phyloP scores from a whole-genome alignment of 2,888 invertebrate species.

The Unio pictorum region DNA sequence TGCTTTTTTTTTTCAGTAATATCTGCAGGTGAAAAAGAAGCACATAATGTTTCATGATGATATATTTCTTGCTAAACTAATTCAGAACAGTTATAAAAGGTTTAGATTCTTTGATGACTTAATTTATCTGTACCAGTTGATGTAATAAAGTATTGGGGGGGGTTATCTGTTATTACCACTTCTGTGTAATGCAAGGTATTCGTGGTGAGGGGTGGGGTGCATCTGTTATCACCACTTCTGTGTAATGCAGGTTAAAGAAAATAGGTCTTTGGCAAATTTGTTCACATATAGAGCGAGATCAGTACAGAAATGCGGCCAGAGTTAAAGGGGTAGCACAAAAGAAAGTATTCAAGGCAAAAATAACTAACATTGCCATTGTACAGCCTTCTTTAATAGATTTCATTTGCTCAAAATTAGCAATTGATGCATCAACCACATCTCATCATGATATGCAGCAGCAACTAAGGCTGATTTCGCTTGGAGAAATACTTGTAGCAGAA shows the following conservation, averaged over 20 bases:
- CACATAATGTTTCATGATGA: too few species aligned
- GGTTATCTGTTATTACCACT: too few species aligned
- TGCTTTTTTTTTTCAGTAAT: too few species aligned
- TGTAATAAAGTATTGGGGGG: too few species aligned
- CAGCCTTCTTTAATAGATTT: constrained; percentile 16
- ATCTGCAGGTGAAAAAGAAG: too few species aligned
- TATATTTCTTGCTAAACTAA: too few species aligned
- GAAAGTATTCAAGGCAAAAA: constrained; percentile 11
- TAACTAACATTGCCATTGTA: constrained; percentile 13
- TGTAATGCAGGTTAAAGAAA: constrained; percentile 8
- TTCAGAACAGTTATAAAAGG: too few species aligned
- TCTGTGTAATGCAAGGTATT: too few species aligned
- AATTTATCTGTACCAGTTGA: too few species aligned
- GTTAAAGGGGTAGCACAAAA: constrained; percentile 20
- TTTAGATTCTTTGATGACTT: too few species aligned
- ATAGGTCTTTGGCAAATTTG: constrained; percentile 11
- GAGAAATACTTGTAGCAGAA: too few species aligned
- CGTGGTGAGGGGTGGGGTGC: constrained; percentile 2
- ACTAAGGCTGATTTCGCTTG: constrained; percentile 22
- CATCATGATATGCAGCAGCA: constrained; percentile 24
- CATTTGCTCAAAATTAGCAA: constrained; percentile 21
- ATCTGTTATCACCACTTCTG: constrained; percentile 9
- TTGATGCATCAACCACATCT: constrained; percentile 15
- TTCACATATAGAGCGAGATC: constrained; percentile 17
- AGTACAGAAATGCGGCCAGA: constrained; percentile 5